Conservation (phyloP, 2,113 vertebrate genomes). For the Rutilus rutilus region DNA sequence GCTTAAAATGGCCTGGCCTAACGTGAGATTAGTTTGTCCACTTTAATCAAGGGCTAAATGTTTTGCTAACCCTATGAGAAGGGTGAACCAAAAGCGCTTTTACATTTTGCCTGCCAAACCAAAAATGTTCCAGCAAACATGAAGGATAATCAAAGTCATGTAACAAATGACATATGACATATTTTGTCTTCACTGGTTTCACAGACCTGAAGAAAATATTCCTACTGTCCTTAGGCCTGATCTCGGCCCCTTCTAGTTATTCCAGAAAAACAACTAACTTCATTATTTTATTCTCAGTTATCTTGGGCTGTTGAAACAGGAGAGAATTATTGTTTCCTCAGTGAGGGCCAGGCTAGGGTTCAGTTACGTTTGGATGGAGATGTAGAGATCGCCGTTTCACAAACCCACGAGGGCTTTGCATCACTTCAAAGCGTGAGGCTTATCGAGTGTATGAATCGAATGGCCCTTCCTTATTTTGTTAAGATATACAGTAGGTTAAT, state of each 20-base stretch:
- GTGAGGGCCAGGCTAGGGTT: conserved; percentile 43
- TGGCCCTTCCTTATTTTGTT: conserved; percentile 51
- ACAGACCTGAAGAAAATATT: conserved; percentile 46
- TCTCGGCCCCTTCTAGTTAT: conserved; percentile 24
- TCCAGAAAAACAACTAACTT: conserved; percentile 37
- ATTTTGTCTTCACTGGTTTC: neutral
- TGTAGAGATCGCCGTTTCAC: conserved; percentile 49
- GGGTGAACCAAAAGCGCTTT: conserved; percentile 3
- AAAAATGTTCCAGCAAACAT: conserved; percentile 7
- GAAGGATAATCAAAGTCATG: conserved; percentile 34
- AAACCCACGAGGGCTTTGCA: conserved; percentile 45
- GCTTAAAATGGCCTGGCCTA: neutral
- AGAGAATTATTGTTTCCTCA: conserved; percentile 54
- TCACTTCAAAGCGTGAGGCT: conserved; percentile 55
- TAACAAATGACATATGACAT: neutral
- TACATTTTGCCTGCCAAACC: conserved; percentile 29
- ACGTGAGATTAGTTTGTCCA: conserved; percentile 36
- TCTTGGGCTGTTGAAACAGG: conserved; percentile 45
- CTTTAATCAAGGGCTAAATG: conserved; percentile 53
- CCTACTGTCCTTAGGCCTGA: conserved; percentile 17
- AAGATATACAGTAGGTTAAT: conserved; percentile 46
- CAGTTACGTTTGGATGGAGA: conserved; percentile 52
- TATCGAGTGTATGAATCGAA: conserved; percentile 53
- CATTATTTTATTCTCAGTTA: conserved; percentile 48
- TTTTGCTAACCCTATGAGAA: conserved; percentile 39